Conservation (phyloP, 2,797 vertebrate species). For the Protosalanx chinensis region DNA sequence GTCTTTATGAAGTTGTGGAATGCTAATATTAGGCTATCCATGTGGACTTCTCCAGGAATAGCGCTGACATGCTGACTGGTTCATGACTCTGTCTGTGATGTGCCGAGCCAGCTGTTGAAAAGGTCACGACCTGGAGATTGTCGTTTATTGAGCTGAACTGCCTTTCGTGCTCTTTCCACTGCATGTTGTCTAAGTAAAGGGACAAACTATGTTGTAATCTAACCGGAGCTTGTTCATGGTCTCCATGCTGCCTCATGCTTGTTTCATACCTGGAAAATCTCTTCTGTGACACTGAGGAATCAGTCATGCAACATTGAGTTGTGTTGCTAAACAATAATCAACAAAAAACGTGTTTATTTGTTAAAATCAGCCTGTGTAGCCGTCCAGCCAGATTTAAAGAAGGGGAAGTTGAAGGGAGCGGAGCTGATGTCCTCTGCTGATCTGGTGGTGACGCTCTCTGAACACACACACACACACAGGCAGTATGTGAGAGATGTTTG, state of each 20-base stretch:
- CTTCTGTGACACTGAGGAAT: not conserved
- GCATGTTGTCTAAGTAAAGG: slow-evolving; percentile 17
- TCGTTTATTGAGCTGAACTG: slow-evolving; percentile 54
- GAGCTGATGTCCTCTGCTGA: no score
- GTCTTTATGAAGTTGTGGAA: slow-evolving; percentile 5
- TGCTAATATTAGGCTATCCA: slow-evolving; percentile 34
- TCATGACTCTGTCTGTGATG: slow-evolving; percentile 10
- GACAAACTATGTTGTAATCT: not conserved
- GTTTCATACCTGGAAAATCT: not conserved
- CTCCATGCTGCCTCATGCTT: not conserved
- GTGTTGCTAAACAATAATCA: no score
- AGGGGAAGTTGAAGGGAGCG: no score
- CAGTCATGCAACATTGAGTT: not conserved
- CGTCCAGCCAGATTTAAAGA: no score
- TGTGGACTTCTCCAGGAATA: slow-evolving; percentile 41
- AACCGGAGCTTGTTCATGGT: no score
- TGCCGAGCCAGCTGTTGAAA: slow-evolving; percentile 46
- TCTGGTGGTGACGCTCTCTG: no score
- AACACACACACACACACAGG: no score
- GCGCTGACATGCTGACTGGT: not conserved
- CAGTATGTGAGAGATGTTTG: no score
- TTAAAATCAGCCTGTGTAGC: no score
- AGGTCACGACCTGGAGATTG: slow-evolving; percentile 51
- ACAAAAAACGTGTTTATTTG: no score
- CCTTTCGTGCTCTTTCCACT: slow-evolving; percentile 14